These are phyloP conservation scores for Machimus rusticus DNA, from an alignment of 2,888 invertebrate genomes.

Conservation along the genomic window DNA sequence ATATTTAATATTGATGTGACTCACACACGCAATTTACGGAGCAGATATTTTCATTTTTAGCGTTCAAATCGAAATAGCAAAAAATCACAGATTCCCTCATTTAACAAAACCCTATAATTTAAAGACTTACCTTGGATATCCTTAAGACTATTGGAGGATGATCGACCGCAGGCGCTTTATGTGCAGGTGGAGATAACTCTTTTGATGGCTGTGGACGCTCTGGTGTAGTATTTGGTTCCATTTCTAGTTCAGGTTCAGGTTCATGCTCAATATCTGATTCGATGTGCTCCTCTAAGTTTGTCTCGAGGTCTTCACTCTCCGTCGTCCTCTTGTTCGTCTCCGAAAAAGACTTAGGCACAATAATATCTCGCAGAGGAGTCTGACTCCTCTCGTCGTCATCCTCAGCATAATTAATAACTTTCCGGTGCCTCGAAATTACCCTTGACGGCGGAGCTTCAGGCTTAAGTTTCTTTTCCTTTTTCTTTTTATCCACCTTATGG, in stretches of 20 bases:
- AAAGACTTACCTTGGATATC: constrained; percentile 74
- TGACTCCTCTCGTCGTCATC: constrained; percentile 63
- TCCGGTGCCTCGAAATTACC: constrained; percentile 65
- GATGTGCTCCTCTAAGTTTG: neutral
- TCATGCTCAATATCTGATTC: constrained; percentile 36
- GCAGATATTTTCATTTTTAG: too few relatives aligned
- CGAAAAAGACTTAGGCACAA: constrained; percentile 65
- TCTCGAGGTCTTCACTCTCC: neutral
- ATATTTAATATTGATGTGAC: too few relatives aligned
- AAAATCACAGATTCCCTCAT: too few relatives aligned
- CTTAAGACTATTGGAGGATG: constrained; percentile 87
- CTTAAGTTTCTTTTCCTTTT: constrained; percentile 59
- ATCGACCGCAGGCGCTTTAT: constrained; percentile 57
- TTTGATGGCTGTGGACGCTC: constrained; percentile 38
- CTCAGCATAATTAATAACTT: constrained; percentile 72
- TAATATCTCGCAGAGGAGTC: constrained; percentile 58
- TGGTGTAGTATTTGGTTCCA: neutral
- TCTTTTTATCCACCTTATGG: constrained; percentile 61
- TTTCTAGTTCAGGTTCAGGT: constrained; percentile 38
- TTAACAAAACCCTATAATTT: neutral
- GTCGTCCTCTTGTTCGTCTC: neutral
- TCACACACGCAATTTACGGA: too few relatives aligned
- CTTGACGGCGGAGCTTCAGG: constrained; percentile 60
- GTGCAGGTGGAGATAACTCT: constrained; percentile 51
- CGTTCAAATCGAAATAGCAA: too few relatives aligned